Evolutionary conservation across 1,140 invertebrate genomes (phyloP).

Genomic region (Cyphomyrmex costatus): DNA sequence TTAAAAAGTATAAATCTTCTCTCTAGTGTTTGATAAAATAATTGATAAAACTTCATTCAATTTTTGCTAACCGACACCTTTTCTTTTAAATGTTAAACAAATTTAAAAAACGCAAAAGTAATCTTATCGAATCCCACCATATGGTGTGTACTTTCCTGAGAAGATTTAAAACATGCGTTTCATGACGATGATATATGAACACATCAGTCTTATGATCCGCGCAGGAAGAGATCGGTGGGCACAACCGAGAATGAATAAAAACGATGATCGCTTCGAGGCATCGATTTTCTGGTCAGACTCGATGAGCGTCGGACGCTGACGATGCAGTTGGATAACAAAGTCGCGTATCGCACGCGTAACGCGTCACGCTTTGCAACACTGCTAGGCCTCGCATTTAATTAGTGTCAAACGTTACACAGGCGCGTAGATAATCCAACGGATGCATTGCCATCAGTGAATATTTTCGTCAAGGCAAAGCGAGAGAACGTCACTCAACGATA

Average conservation of each 20-base stretch:
- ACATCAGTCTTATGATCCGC: slow-evolving; percentile 57
- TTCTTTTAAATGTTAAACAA: not conserved
- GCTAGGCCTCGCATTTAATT: slow-evolving; percentile 48
- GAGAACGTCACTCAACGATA: slow-evolving; percentile 12
- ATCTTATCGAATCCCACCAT: slow-evolving; percentile 9
- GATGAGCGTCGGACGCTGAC: slow-evolving; percentile 48
- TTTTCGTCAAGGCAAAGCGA: slow-evolving; percentile 5
- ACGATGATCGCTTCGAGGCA: slow-evolving; percentile 52
- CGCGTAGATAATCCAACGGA: slow-evolving; percentile 37
- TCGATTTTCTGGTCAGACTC: slow-evolving; percentile 36
- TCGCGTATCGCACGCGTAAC: slow-evolving; percentile 38
- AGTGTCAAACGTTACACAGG: slow-evolving; percentile 1
- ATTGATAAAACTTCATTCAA: not conserved
- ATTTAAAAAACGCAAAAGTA: slow-evolving; percentile 2
- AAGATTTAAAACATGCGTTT: slow-evolving; percentile 50
- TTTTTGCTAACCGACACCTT: not conserved
- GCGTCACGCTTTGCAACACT: not conserved
- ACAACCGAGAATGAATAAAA: slow-evolving; percentile 57
- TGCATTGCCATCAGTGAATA: slow-evolving; percentile 10
- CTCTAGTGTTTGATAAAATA: not conserved
- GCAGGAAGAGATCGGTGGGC: slow-evolving; percentile 48
- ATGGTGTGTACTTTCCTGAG: slow-evolving; percentile 42
- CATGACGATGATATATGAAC: slow-evolving; percentile 62
- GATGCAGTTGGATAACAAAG: slow-evolving; percentile 57
- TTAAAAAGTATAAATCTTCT: not conserved